A percentile compares a stretch with the other conserved stretches of the same genome.
Conservation (phyloP, 2,888 invertebrate genomes). For the Ectemnius continuus region DNA sequence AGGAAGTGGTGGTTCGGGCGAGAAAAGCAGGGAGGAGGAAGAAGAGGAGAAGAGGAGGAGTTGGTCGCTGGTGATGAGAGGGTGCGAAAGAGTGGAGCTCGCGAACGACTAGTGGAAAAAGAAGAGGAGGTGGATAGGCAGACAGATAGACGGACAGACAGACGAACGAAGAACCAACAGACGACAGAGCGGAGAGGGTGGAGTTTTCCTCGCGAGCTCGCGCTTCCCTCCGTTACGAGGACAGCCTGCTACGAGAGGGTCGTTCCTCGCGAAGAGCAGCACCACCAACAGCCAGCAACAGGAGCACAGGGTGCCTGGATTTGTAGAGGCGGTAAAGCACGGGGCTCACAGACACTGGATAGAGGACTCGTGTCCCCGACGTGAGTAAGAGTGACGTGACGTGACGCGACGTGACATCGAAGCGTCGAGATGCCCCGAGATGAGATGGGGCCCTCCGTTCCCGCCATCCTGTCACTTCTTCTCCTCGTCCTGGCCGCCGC, state of each 20-base stretch:
- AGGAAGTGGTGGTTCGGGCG: slow-evolving; percentile 56
- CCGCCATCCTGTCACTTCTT: slow-evolving; percentile 50
- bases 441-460: slow-evolving; percentile 58
- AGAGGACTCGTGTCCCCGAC: slow-evolving; percentile 32
- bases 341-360: slow-evolving; percentile 9
- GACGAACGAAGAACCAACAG: background rate
- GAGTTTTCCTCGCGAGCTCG: background rate
- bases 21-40: slow-evolving; percentile 20
- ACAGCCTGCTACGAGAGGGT: background rate
- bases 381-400: slow-evolving; percentile 43
- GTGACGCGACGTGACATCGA: slow-evolving; percentile 61
- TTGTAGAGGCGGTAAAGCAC: background rate
- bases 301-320: background rate
- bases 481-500: slow-evolving; percentile 59
- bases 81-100: slow-evolving; percentile 47
- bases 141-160: no score
- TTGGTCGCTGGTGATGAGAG: slow-evolving; percentile 31
- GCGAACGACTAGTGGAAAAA: slow-evolving; percentile 32
- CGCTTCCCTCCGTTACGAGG: background rate
- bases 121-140: slow-evolving; percentile 19
- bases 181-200: slow-evolving; percentile 11
- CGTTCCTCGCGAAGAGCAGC: background rate
- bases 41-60: slow-evolving; percentile 26
- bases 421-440: slow-evolving; percentile 64
- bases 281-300: background rate